Evolutionary conservation across 1,140 invertebrate genomes (phyloP).

Genomic region (Melitaea cinxia): DNA sequence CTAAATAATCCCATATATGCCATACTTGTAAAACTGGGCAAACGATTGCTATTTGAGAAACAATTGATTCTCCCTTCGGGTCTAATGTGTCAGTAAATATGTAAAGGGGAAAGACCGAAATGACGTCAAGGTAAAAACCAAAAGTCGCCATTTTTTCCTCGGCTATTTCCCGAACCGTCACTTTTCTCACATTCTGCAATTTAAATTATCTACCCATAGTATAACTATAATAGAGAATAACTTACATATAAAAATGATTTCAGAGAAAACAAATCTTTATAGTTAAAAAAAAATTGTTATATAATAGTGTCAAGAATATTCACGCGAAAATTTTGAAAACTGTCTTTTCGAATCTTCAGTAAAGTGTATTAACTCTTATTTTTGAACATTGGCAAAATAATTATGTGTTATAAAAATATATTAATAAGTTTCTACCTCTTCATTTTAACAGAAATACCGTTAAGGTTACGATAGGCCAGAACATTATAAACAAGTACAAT

Average conservation of each 20-base stretch:
- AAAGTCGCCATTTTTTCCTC: constrained; percentile 67
- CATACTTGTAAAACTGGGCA: constrained; percentile 66
- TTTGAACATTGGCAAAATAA: too few species aligned
- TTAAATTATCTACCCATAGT: constrained; percentile 10
- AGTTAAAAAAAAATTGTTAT: neutral
- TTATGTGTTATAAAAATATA: too few species aligned
- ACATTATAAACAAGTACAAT: too few species aligned
- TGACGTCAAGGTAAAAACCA: constrained; percentile 69
- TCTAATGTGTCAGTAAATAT: constrained; percentile 67
- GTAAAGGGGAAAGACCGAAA: constrained; percentile 66
- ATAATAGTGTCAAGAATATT: neutral
- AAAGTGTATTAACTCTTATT: too few species aligned
- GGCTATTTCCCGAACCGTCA: constrained; percentile 65
- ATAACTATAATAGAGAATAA: constrained; percentile 20
- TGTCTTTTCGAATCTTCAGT: too few species aligned
- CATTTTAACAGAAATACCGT: too few species aligned
- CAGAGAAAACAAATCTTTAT: neutral
- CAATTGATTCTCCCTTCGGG: constrained; percentile 47
- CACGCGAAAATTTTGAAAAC: neutral
- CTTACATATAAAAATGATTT: constrained; percentile 20
- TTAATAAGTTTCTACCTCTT: too few species aligned
- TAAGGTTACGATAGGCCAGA: too few species aligned
- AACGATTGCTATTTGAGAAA: constrained; percentile 51
- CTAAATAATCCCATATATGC: constrained; percentile 69
- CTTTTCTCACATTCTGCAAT: constrained; percentile 60